Conservation (phyloP, 2,113 vertebrate genomes). For the Pandion haliaetus region DNA sequence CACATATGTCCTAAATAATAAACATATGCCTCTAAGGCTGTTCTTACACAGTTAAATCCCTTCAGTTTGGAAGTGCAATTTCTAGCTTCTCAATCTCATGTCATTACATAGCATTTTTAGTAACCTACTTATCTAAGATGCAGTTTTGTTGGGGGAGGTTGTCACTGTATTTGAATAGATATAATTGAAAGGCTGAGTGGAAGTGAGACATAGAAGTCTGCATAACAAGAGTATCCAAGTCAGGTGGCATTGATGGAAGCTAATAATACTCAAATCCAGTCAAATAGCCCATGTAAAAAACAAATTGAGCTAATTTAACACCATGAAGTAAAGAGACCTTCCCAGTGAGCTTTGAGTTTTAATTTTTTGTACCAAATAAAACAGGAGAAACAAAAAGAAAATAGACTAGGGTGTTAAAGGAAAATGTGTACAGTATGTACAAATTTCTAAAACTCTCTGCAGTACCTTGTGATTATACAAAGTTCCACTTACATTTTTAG, state of each 20-base stretch:
- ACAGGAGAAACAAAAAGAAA: background rate
- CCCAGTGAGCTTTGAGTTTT: background rate
- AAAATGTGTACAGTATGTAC: background rate
- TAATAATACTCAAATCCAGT: background rate
- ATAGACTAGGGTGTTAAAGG: background rate
- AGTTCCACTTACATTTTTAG: background rate
- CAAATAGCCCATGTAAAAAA: background rate
- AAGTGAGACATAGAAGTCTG: background rate
- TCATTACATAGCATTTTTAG: background rate
- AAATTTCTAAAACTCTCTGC: background rate
- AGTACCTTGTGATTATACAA: background rate
- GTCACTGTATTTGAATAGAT: background rate
- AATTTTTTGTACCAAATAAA: background rate
- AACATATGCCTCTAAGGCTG: background rate
- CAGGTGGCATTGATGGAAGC: background rate
- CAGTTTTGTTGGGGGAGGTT: background rate
- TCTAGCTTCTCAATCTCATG: background rate
- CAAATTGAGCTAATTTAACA: background rate
- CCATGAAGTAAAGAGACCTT: background rate
- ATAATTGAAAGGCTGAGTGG: background rate
- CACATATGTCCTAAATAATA: conserved; percentile 22
- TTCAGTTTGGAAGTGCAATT: background rate
- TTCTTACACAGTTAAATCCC: background rate
- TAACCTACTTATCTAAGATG: conserved; percentile 4
- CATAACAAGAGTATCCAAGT: background rate